A percentile compares a stretch with the other conserved stretches of the same genome.
Evolutionary conservation across 2,888 invertebrate species (phyloP).

Genomic region (Portevinia maculata): DNA sequence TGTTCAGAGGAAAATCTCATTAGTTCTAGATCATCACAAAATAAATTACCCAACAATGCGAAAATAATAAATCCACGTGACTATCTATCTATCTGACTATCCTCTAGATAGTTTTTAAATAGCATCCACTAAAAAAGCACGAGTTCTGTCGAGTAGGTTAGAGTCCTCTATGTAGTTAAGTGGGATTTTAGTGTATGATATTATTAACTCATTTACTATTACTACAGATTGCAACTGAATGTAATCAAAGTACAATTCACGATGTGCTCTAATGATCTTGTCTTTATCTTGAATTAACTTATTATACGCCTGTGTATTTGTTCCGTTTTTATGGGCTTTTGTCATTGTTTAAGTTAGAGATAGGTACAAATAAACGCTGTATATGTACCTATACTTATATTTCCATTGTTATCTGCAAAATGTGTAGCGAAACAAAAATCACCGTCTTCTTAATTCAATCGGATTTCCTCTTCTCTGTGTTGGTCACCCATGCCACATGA

Average conservation of each 20-base stretch:
- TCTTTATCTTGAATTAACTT: conserved; percentile 70
- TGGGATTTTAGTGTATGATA: conserved; percentile 36
- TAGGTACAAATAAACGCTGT: background rate
- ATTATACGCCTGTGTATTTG: conserved; percentile 40
- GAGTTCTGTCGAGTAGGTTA: conserved; percentile 24
- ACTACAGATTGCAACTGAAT: conserved; percentile 52
- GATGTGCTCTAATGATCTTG: conserved; percentile 74
- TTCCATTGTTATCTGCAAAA: conserved; percentile 42
- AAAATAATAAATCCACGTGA: conserved; percentile 73
- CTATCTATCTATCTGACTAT: conserved; percentile 45
- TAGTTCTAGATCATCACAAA: conserved; percentile 74
- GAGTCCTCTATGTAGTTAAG: conserved; percentile 9
- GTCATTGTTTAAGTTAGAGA: background rate
- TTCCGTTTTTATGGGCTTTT: background rate
- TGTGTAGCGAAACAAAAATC: conserved; percentile 28
- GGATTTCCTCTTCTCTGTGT: conserved; percentile 58
- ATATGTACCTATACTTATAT: conserved; percentile 3
- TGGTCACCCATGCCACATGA: conserved; percentile 35
- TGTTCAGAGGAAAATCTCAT: conserved; percentile 60
- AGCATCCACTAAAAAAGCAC: conserved; percentile 60
- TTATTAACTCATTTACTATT: conserved; percentile 32
- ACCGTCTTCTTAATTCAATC: conserved; percentile 40
- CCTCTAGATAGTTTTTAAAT: conserved; percentile 43
- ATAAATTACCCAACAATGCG: conserved; percentile 70
- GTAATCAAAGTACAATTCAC: conserved; percentile 72